Conservation (phyloP, 2,888 invertebrate species). For the Pristionchus japonicus region DNA sequence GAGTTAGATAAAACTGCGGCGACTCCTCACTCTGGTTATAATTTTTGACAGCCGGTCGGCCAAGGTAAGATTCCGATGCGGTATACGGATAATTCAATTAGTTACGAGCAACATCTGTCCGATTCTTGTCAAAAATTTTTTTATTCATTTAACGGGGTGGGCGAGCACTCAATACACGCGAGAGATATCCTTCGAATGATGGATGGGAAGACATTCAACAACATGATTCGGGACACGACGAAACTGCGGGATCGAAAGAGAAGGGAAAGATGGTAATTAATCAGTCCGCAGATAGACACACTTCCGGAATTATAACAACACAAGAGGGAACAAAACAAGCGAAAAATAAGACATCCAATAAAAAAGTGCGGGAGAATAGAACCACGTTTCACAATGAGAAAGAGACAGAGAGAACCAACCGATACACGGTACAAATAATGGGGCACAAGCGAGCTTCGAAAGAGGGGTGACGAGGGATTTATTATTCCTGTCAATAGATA, state of each 20-base stretch:
- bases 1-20: no score
- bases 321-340: background rate
- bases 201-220: conserved; percentile 6
- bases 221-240: background rate
- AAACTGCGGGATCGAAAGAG: background rate
- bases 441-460: background rate
- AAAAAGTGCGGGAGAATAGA: background rate
- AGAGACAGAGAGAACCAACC: background rate
- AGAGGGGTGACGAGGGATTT: background rate
- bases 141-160: background rate
- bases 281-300: background rate
- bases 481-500: conserved; percentile 23
- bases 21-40: no score
- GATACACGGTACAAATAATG: background rate
- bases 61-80: no score
- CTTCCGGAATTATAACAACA: background rate
- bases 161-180: background rate
- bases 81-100: no score
- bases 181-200: background rate
- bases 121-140: no score
- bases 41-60: no score
- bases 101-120: no score
- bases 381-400: background rate
- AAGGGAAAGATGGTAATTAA: background rate
- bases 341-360: background rate